Conservation (phyloP, 2,797 vertebrate genomes). For the Sparidentex hasta region DNA sequence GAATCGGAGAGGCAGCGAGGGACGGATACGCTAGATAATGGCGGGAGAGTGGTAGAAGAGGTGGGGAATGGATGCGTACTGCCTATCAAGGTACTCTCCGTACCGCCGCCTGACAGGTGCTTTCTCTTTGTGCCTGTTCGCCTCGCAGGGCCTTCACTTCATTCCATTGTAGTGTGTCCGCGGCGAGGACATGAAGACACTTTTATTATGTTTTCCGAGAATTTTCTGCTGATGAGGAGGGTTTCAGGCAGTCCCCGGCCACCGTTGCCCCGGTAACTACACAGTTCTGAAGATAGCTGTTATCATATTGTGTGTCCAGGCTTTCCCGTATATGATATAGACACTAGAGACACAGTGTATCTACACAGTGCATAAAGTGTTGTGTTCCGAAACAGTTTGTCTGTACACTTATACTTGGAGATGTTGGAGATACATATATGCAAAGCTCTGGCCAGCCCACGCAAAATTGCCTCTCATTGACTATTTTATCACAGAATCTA, state of each 20-base stretch:
- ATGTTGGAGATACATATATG: background rate
- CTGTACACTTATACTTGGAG: background rate
- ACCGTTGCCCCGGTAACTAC: background rate
- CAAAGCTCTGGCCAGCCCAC: background rate
- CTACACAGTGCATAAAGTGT: background rate
- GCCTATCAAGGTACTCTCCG: conserved; percentile 16
- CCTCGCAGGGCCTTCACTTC: conserved; percentile 18
- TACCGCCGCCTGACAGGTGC: conserved; percentile 41
- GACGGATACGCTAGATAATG: conserved; percentile 24
- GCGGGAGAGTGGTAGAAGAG: conserved; percentile 10
- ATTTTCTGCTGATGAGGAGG: conserved; percentile 4
- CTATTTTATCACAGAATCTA: background rate
- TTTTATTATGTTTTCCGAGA: conserved; percentile 8
- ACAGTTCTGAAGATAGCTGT: background rate
- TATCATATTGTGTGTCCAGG: background rate
- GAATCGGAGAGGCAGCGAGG: conserved; percentile 16
- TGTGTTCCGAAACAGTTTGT: background rate
- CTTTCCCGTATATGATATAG: background rate
- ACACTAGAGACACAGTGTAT: background rate
- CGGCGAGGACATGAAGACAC: conserved; percentile 12
- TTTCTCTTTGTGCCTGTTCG: conserved; percentile 27
- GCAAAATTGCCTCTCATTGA: too few species aligned
- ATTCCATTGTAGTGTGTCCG: background rate
- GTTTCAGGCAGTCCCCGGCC: background rate
- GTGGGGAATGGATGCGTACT: conserved; percentile 27